phyloP scores from a whole-genome alignment of 2,888 invertebrate species.

The Podotricha telesiphe region DNA sequence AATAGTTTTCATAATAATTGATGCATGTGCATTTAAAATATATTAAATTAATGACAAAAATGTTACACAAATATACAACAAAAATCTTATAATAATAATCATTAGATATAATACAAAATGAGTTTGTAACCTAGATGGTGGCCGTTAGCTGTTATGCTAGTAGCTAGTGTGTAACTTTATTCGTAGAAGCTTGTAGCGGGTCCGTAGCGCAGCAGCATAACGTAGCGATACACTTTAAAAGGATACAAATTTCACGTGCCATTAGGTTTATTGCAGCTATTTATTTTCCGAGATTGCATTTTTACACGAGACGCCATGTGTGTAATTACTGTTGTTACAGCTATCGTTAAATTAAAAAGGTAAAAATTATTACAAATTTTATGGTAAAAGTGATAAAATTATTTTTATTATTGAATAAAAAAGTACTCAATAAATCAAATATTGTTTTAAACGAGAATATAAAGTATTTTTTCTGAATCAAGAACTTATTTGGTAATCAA shows the following conservation, averaged over 20 bases:
- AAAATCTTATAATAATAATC: neutral
- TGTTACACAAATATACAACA: too few relatives aligned
- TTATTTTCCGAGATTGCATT: slow-evolving; percentile 44
- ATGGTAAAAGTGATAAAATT: too few relatives aligned
- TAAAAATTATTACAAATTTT: neutral
- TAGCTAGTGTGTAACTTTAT: slow-evolving; percentile 2
- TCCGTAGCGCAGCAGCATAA: slow-evolving; percentile 34
- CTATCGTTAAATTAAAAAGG: neutral
- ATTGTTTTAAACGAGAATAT: too few relatives aligned
- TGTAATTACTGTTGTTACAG: slow-evolving; percentile 30
- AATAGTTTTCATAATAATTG: too few relatives aligned
- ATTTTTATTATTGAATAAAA: neutral
- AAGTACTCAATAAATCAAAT: neutral
- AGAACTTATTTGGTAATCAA: too few relatives aligned
- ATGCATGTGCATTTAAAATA: too few relatives aligned
- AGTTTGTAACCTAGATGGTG: neutral
- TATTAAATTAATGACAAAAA: too few relatives aligned
- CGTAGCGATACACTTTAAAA: slow-evolving; percentile 42
- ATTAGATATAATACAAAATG: neutral
- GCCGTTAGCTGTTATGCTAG: neutral
- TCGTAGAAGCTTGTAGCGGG: slow-evolving; percentile 35
- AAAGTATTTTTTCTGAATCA: too few relatives aligned
- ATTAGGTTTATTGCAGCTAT: slow-evolving; percentile 45
- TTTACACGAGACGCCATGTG: slow-evolving; percentile 30
- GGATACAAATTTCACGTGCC: slow-evolving; percentile 45